Conservation (phyloP, 2,888 invertebrate genomes). For the Nipponacmea schrenckii region DNA sequence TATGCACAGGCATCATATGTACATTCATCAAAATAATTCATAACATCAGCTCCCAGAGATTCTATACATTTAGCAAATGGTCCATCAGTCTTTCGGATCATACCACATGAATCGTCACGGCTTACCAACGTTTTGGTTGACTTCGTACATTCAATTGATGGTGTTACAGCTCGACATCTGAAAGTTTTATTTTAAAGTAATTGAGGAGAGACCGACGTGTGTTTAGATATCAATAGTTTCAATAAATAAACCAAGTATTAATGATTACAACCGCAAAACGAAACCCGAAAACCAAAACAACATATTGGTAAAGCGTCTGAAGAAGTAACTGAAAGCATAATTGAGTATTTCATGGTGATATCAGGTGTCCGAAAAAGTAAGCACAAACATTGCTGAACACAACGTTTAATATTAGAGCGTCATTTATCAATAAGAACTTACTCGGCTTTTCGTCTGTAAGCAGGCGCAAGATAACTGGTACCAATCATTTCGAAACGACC, state of each 20-base stretch:
- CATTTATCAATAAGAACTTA: not conserved
- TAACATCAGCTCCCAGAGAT: conserved; percentile 17
- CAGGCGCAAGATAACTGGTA: conserved; percentile 33
- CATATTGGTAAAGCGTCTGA: too few relatives aligned
- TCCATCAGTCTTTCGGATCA: conserved; percentile 22
- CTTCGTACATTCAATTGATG: conserved; percentile 19
- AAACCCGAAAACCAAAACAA: too few relatives aligned
- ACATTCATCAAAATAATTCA: conserved; percentile 29
- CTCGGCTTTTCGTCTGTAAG: not conserved
- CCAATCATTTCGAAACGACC: conserved; percentile 28
- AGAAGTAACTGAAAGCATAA: too few relatives aligned
- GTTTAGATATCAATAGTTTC: too few relatives aligned
- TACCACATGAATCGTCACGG: conserved; percentile 24
- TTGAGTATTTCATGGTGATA: too few relatives aligned
- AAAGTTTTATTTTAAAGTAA: not conserved
- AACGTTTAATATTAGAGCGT: too few relatives aligned
- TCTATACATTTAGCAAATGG: conserved; percentile 30
- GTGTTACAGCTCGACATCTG: conserved; percentile 18
- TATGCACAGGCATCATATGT: conserved; percentile 32
- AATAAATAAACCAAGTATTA: too few relatives aligned
- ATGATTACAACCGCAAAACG: too few relatives aligned
- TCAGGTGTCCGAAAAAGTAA: too few relatives aligned
- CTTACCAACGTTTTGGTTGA: conserved; percentile 10
- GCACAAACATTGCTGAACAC: too few relatives aligned
- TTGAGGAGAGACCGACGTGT: too few relatives aligned